These are phyloP conservation scores for Turritopsis dohrnii DNA, from an alignment of 30 jellyfish, hydroid and myxozoan genomes.

Conservation along the genomic window DNA sequence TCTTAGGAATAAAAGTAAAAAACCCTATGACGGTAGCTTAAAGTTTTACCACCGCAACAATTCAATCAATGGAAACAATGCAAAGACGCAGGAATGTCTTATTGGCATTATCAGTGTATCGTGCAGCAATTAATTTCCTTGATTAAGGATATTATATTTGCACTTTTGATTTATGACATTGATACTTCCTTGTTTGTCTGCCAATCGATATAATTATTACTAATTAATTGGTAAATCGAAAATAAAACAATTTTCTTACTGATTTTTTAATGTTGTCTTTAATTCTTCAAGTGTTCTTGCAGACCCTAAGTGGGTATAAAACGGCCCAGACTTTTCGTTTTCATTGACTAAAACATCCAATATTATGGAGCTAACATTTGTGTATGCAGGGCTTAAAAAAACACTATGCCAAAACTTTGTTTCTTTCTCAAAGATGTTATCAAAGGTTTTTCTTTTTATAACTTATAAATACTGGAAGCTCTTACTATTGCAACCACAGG, in stretches of 20 bases:
- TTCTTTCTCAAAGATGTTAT: not conserved
- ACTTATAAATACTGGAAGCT: not conserved
- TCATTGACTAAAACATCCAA: constrained; percentile 26
- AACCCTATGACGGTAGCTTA: no score
- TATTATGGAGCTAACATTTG: not conserved
- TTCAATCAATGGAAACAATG: not conserved
- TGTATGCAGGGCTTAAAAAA: not conserved
- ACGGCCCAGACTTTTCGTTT: constrained; percentile 37
- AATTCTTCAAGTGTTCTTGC: constrained; percentile 48
- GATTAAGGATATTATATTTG: not conserved
- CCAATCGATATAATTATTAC: no score
- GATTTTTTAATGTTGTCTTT: constrained; percentile 36
- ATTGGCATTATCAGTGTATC: not conserved
- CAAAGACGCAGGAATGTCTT: not conserved
- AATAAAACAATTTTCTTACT: constrained; percentile 34
- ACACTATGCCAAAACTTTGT: not conserved
- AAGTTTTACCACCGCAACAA: no score
- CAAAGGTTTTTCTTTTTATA: not conserved
- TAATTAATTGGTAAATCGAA: not conserved
- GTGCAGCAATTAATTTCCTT: not conserved
- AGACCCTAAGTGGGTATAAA: constrained; percentile 79
- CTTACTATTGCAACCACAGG: constrained; percentile 33
- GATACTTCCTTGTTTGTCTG: not conserved
- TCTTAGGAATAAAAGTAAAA: no score
- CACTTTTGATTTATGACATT: no score